Percentiles rank a stretch among this genome's conserved stretches.
phyloP scores from a whole-genome alignment of 1,140 invertebrate genomes.

The Orius laevigatus region DNA sequence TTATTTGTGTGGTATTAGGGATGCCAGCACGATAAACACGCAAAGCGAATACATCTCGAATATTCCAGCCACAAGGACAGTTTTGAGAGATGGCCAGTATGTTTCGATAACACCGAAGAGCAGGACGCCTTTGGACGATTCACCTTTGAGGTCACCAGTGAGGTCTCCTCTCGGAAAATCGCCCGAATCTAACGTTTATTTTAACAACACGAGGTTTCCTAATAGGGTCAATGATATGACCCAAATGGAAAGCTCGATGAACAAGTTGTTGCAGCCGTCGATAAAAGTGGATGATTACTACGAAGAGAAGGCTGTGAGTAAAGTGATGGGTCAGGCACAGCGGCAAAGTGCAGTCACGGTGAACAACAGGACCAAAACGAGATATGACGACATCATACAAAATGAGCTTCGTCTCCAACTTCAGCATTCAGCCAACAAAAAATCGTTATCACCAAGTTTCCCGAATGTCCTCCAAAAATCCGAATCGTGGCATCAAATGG shows the following conservation, averaged over 20 bases:
- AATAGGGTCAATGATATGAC: no score
- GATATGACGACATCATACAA: constrained; percentile 7
- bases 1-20: constrained; percentile 4
- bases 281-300: neutral
- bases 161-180: no score
- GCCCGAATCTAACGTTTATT: no score
- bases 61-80: constrained; percentile 3
- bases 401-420: constrained; percentile 20
- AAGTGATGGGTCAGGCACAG: constrained; percentile 23
- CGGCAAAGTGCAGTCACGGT: constrained; percentile 23
- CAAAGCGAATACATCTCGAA: constrained; percentile 6
- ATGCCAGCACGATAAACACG: constrained; percentile 6
- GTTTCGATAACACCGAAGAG: neutral
- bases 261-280: no score
- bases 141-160: neutral
- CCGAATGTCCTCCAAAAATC: constrained; percentile 45
- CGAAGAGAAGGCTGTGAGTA: constrained; percentile 20
- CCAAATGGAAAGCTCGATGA: no score
- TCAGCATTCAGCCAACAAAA: constrained; percentile 21
- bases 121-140: neutral
- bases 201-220: no score
- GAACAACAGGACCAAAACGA: constrained; percentile 17
- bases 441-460: constrained; percentile 23
- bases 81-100: constrained; percentile 3
- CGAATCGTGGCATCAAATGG: constrained; percentile 60